phyloP scores from a whole-genome alignment of 2,113 vertebrate genomes.

The Phaetusa simplex region DNA sequence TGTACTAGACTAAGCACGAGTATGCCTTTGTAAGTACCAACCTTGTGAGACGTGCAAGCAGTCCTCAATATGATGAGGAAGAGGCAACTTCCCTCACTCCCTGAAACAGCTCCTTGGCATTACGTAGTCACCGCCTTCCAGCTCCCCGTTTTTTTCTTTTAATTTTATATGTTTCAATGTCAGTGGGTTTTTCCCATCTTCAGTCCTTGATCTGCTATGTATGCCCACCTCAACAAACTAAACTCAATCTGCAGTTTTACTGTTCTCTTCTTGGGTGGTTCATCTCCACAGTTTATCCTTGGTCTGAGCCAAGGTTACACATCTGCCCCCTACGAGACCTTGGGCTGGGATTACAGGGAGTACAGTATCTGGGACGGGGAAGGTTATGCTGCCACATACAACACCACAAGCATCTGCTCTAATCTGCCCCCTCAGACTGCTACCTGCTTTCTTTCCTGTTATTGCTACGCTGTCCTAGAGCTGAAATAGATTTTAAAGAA shows the following conservation, averaged over 20 bases:
- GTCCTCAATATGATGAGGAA: not conserved
- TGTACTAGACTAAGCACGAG: not conserved
- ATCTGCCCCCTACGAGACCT: not conserved
- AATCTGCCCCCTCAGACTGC: not conserved
- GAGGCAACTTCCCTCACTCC: accelerated
- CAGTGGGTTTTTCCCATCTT: not conserved
- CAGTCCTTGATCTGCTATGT: not conserved
- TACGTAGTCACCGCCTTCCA: not conserved
- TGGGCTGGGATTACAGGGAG: not conserved
- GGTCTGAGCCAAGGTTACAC: not conserved
- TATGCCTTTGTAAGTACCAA: not conserved
- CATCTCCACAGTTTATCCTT: not conserved
- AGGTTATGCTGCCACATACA: not conserved
- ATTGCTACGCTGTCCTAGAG: not conserved
- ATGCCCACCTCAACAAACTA: not conserved
- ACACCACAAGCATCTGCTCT: not conserved
- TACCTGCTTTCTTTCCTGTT: not conserved
- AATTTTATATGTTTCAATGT: not conserved
- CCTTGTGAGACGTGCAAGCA: not conserved
- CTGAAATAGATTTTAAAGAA: not conserved
- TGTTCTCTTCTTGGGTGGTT: not conserved
- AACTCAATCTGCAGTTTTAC: not conserved
- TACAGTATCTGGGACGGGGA: accelerated
- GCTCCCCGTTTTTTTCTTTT: not conserved
- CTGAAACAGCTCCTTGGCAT: not conserved